Evolutionary conservation across 2,113 vertebrate genomes (phyloP).

Genomic region (Cacatua alba): DNA sequence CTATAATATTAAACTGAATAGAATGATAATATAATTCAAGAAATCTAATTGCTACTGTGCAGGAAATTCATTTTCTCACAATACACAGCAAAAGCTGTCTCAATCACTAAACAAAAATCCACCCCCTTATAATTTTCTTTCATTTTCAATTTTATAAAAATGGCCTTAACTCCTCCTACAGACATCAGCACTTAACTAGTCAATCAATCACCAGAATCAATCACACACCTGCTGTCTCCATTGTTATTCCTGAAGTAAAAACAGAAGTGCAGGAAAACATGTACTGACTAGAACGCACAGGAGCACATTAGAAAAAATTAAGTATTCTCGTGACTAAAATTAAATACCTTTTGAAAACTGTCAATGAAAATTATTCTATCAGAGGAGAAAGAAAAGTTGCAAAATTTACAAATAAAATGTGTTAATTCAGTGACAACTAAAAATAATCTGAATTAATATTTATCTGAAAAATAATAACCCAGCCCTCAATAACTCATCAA

Average conservation of each 20-base stretch:
- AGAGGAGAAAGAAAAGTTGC: neutral
- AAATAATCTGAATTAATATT: neutral
- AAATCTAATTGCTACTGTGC: constrained; percentile 55
- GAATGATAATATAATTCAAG: constrained; percentile 57
- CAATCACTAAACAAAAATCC: constrained; percentile 37
- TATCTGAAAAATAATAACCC: constrained; percentile 3
- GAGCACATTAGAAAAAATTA: neutral
- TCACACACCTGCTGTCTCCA: constrained; percentile 48
- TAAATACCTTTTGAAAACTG: neutral
- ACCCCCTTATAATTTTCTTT: constrained; percentile 52
- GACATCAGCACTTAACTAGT: constrained; percentile 44
- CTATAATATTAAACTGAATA: constrained; percentile 57
- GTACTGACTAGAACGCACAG: constrained; percentile 18
- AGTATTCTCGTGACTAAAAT: neutral
- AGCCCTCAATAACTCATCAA: neutral
- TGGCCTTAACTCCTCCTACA: constrained; percentile 21
- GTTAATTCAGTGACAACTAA: neutral
- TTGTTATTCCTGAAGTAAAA: constrained; percentile 46
- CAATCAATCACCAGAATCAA: constrained; percentile 54
- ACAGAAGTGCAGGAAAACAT: neutral
- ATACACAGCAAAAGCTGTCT: constrained; percentile 43
- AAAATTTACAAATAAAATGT: neutral
- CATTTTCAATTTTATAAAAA: constrained; percentile 58
- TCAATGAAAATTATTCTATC: neutral
- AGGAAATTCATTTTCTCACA: constrained; percentile 50